These are phyloP conservation scores for Apeira syringaria DNA, from an alignment of 2,888 invertebrate species.

Conservation along the genomic window DNA sequence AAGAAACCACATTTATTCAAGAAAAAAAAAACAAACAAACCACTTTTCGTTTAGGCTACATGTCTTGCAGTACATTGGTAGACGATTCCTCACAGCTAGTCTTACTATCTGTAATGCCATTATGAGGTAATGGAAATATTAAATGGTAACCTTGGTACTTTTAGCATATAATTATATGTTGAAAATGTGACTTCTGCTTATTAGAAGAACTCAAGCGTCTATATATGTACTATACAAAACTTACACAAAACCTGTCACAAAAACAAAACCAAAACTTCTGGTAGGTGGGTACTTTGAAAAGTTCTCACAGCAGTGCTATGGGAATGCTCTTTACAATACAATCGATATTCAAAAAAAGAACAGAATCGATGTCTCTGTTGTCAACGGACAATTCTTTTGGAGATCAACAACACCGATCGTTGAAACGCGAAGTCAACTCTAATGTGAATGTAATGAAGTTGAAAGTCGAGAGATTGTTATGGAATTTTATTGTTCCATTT, in stretches of 20 bases:
- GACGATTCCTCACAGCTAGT: no score
- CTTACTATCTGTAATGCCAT: no score
- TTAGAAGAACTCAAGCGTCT: no score
- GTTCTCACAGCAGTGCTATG: conserved; percentile 77
- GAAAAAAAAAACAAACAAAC: no score
- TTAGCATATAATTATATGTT: no score
- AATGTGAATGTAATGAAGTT: conserved; percentile 35
- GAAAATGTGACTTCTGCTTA: no score
- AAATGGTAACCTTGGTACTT: no score
- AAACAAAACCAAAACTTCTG: conserved; percentile 15
- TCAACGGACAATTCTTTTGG: conserved; percentile 79
- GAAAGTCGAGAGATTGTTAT: conserved; percentile 32
- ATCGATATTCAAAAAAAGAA: conserved; percentile 82
- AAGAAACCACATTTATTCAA: no score
- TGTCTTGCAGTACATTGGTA: no score
- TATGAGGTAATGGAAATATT: no score
- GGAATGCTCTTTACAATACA: conserved; percentile 81
- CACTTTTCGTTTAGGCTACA: no score
- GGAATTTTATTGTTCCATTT: conserved; percentile 69
- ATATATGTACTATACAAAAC: no score
- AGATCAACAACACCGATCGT: conserved; percentile 51
- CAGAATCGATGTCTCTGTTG: conserved; percentile 81
- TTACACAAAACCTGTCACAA: conserved; percentile 17
- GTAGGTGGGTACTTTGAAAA: conserved; percentile 52
- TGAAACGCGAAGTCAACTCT: conserved; percentile 36